These are phyloP conservation scores for Loripinus fragilis DNA, from an alignment of 2,888 invertebrate genomes.

Conservation along the genomic window DNA sequence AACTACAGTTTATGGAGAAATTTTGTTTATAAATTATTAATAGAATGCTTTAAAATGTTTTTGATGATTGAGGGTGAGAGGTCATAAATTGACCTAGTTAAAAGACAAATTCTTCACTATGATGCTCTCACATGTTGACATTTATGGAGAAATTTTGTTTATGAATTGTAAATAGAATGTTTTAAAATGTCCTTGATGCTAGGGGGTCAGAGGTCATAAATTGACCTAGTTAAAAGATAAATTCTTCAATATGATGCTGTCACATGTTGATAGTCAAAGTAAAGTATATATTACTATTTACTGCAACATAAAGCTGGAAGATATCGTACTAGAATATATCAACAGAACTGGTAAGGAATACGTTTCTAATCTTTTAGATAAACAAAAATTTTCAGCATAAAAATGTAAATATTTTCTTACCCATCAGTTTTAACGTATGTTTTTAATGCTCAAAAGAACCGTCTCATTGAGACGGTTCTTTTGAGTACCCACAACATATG, in stretches of 20 bases:
- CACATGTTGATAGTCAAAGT: constrained; percentile 24
- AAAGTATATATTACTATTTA: constrained; percentile 61
- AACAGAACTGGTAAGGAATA: constrained; percentile 46
- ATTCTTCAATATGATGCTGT: constrained; percentile 30
- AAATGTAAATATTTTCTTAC: too few species aligned
- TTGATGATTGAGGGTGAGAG: too few species aligned
- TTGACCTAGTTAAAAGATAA: background rate
- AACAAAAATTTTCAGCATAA: background rate
- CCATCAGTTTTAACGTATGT: too few species aligned
- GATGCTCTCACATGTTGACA: constrained; percentile 34
- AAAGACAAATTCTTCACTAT: constrained; percentile 15
- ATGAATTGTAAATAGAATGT: too few species aligned
- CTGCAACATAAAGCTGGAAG: constrained; percentile 62
- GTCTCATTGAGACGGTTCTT: background rate
- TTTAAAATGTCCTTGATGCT: too few species aligned
- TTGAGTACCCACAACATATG: background rate
- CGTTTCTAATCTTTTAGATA: background rate
- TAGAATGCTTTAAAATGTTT: too few species aligned
- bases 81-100: too few species aligned
- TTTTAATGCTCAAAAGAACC: background rate
- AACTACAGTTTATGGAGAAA: too few species aligned
- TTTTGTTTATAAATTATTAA: too few species aligned
- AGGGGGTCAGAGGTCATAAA: background rate
- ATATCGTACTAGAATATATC: constrained; percentile 57
- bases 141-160: too few species aligned